Percentiles rank a stretch among this genome's conserved stretches.
phyloP scores from a whole-genome alignment of 1,140 invertebrate genomes.

The Trichonephila clavipes region DNA sequence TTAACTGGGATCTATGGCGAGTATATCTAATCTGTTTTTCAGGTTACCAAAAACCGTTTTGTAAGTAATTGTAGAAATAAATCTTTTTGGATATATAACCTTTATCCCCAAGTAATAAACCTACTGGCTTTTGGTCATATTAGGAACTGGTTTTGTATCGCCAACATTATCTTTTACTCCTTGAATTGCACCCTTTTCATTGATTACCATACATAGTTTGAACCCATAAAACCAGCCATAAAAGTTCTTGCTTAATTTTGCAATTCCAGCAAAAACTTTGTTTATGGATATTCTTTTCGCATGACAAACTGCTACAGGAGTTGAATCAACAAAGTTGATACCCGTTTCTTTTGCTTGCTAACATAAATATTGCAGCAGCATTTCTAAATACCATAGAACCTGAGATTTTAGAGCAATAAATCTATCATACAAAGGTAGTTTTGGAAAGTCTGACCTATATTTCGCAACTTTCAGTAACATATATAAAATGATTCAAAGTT shows the following conservation, averaged over 20 bases:
- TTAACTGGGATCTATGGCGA: too few relatives aligned
- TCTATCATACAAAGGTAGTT: too few relatives aligned
- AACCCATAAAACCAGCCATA: constrained; percentile 71
- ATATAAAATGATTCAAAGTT: too few relatives aligned
- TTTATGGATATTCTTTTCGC: not conserved
- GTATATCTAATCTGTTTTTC: not conserved
- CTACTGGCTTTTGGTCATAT: constrained; percentile 37
- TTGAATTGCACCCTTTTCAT: constrained; percentile 68
- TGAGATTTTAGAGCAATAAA: too few relatives aligned
- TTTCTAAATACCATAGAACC: too few relatives aligned
- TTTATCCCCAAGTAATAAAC: constrained; percentile 26
- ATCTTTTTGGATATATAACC: constrained; percentile 6
- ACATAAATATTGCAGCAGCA: too few relatives aligned
- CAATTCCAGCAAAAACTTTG: constrained; percentile 7
- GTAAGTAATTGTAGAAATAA: not conserved
- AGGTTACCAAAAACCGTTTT: constrained; percentile 57
- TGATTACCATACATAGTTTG: constrained; percentile 67
- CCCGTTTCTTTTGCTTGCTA: not conserved
- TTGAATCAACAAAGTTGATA: not conserved
- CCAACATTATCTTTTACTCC: constrained; percentile 51
- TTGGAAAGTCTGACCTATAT: too few relatives aligned
- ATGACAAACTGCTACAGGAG: not conserved
- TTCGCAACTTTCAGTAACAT: too few relatives aligned
- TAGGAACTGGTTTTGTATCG: constrained; percentile 39
- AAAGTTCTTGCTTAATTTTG: constrained; percentile 24